phyloP scores from a whole-genome alignment of 2,888 invertebrate genomes.

The Lasioglossum malachurum region DNA sequence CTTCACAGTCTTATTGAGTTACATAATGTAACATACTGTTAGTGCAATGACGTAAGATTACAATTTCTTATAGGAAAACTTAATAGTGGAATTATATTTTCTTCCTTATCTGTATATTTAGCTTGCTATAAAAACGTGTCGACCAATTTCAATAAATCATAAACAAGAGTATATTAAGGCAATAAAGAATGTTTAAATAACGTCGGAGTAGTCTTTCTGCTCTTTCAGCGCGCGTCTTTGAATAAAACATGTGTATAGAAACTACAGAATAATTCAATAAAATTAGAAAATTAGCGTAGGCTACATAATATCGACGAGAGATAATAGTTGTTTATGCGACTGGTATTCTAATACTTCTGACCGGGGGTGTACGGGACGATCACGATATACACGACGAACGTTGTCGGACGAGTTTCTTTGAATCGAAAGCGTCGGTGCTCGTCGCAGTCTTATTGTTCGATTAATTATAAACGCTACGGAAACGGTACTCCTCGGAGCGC shows the following conservation, averaged over 20 bases:
- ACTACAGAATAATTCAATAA: neutral
- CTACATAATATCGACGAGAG: neutral
- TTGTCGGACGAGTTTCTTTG: neutral
- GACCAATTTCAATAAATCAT: neutral
- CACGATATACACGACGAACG: neutral
- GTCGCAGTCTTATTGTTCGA: slow-evolving; percentile 24
- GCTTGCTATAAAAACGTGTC: neutral
- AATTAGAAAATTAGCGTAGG: slow-evolving; percentile 2
- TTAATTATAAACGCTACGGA: slow-evolving; percentile 44
- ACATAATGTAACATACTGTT: neutral
- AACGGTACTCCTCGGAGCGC: slow-evolving; percentile 18
- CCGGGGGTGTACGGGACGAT: neutral
- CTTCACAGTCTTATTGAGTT: neutral
- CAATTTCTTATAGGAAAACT: neutral
- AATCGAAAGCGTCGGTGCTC: slow-evolving; percentile 9
- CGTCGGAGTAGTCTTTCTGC: neutral
- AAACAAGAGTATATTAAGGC: neutral
- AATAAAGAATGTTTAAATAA: neutral
- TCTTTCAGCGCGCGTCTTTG: neutral
- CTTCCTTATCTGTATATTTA: neutral
- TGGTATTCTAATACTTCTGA: slow-evolving; percentile 4
- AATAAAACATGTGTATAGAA: neutral
- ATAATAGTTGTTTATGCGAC: neutral
- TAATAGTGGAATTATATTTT: neutral
- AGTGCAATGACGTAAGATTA: neutral